A percentile compares a stretch with the other conserved stretches of the same genome.
These are phyloP conservation scores for Thera britannica DNA, from an alignment of 2,888 invertebrate species.

Conservation along the genomic window DNA sequence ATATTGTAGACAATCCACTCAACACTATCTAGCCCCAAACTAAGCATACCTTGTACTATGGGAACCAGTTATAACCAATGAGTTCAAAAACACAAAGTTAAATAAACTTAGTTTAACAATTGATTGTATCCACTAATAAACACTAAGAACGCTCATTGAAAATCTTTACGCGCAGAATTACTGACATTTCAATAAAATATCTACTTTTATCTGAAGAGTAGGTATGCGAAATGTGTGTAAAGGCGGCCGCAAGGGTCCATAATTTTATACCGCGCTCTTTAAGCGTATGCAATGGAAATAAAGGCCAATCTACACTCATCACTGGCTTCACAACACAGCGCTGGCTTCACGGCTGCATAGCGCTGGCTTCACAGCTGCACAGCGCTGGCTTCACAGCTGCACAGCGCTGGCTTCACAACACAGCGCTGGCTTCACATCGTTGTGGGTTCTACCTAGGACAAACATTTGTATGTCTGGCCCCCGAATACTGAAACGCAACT, in stretches of 20 bases:
- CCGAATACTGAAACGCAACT: too few relatives aligned
- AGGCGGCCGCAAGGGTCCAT: constrained; percentile 60
- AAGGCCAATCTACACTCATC: constrained; percentile 45
- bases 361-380: too few relatives aligned
- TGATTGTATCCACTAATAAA: constrained; percentile 37
- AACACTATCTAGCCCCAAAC: too few relatives aligned
- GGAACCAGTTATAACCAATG: neutral
- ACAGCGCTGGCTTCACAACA: too few relatives aligned
- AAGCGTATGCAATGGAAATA: constrained; percentile 48
- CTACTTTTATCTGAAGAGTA: constrained; percentile 64
- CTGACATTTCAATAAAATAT: constrained; percentile 65
- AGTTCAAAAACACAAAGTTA: constrained; percentile 1
- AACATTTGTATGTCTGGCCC: too few relatives aligned
- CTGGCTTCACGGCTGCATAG: neutral
- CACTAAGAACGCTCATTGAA: constrained; percentile 47
- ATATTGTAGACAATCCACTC: too few relatives aligned
- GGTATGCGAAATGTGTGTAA: constrained; percentile 69
- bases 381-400: too few relatives aligned
- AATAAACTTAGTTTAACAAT: constrained; percentile 34
- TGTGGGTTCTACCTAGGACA: too few relatives aligned
- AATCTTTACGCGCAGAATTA: constrained; percentile 53
- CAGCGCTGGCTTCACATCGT: too few relatives aligned
- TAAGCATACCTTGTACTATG: too few relatives aligned
- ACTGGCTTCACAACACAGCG: neutral
- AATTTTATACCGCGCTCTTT: constrained; percentile 63